Conservation (phyloP, 1,140 invertebrate species). For the Bombus vancouverensis region DNA sequence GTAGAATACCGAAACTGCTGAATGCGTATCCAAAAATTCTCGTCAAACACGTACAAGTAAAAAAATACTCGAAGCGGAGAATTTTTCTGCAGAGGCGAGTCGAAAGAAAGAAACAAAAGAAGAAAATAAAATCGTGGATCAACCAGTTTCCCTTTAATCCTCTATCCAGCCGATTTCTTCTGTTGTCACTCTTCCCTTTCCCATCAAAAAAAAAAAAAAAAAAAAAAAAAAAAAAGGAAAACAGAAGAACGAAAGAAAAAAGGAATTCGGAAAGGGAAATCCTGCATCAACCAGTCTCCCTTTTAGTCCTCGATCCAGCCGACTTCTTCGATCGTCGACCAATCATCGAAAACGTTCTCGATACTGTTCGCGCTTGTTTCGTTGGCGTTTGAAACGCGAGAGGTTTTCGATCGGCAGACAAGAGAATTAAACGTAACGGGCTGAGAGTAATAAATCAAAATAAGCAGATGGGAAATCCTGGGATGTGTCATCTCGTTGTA, state of each 20-base stretch:
- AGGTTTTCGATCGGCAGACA: conserved; percentile 1
- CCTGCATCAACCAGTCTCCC: not conserved
- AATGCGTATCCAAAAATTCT: not conserved
- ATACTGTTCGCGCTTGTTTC: not conserved
- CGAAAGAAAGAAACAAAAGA: not conserved
- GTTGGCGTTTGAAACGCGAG: not conserved
- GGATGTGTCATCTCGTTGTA: conserved; percentile 49
- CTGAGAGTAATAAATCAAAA: conserved; percentile 45
- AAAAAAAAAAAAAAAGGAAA: not conserved
- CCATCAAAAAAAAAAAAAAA: not conserved
- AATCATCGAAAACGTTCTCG: not conserved
- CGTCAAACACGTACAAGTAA: not conserved
- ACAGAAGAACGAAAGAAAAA: not conserved
- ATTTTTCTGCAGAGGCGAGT: not conserved
- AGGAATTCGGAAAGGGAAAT: not conserved
- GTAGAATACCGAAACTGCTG: no score
- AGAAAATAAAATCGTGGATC: not conserved
- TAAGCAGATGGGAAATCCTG: conserved; percentile 53
- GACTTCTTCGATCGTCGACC: not conserved
- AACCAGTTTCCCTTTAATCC: not conserved
- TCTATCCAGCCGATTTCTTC: not conserved
- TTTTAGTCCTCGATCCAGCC: not conserved
- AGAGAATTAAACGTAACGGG: conserved; percentile 28
- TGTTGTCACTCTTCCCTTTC: not conserved
- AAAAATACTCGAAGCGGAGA: not conserved